Evolutionary conservation across 1,140 invertebrate species (phyloP).

Genomic region (Choristoneura fumiferana): DNA sequence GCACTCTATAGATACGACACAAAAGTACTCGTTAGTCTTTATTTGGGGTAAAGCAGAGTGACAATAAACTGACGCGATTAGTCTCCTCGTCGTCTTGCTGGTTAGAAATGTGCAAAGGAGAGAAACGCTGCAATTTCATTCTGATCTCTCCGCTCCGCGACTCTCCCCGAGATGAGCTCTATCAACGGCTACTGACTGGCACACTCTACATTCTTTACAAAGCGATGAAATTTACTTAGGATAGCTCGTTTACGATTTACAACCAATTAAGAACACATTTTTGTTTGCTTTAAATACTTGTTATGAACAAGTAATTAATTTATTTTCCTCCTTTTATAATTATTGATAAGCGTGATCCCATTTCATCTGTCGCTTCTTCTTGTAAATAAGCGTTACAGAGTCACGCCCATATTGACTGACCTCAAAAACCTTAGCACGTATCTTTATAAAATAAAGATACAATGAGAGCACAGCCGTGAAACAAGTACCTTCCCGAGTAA

Average conservation of each 20-base stretch:
- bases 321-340: neutral
- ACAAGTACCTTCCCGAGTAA: neutral
- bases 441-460: neutral
- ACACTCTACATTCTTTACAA: neutral
- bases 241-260: neutral
- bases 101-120: constrained; percentile 7
- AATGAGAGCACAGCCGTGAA: neutral
- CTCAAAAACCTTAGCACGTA: neutral
- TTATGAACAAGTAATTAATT: too few species aligned
- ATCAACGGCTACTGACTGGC: constrained; percentile 13
- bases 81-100: neutral
- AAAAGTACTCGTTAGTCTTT: neutral
- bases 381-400: neutral
- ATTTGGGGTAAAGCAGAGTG: neutral
- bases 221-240: constrained; percentile 3
- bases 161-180: constrained; percentile 9
- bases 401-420: constrained; percentile 1
- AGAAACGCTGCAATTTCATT: constrained; percentile 15
- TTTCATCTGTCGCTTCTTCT: constrained; percentile 1
- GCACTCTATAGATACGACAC: constrained; percentile 2
- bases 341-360: constrained; percentile 6
- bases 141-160: constrained; percentile 10
- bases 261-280: neutral
- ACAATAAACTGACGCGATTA: neutral
- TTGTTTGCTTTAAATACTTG: too few species aligned